Conservation (phyloP, 2,888 invertebrate genomes). For the Scaptomyza parva region DNA sequence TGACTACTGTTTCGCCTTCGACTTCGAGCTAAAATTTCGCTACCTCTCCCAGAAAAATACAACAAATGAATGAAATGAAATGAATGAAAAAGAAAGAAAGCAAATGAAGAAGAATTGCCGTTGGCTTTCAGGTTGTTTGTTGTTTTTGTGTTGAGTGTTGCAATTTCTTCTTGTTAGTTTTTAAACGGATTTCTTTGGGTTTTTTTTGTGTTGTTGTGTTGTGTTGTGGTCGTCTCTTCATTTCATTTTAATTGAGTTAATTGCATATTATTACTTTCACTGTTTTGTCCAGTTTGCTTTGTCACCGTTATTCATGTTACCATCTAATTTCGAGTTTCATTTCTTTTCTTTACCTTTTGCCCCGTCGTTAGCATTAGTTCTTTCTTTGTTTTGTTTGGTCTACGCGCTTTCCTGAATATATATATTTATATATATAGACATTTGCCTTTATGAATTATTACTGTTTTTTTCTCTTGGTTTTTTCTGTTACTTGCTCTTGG, state of each 20-base stretch:
- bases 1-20: conserved; percentile 16
- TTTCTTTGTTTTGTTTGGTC: conserved; percentile 24
- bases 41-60: background rate
- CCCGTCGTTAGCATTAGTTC: conserved; percentile 24
- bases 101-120: conserved; percentile 25
- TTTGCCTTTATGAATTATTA: conserved; percentile 16
- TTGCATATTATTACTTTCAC: conserved; percentile 71
- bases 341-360: conserved; percentile 9
- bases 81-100: background rate
- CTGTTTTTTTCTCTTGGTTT: background rate
- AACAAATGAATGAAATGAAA: background rate
- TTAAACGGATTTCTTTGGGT: conserved; percentile 12
- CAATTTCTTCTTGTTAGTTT: conserved; percentile 20
- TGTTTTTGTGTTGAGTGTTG: conserved; percentile 8
- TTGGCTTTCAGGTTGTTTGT: too few relatives aligned
- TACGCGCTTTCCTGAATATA: conserved; percentile 38
- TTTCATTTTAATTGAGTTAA: conserved; percentile 67
- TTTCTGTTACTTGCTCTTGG: background rate
- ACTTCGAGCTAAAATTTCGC: conserved; percentile 21
- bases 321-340: conserved; percentile 20
- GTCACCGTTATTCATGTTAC: conserved; percentile 36
- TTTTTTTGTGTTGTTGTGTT: background rate
- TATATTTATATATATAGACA: conserved; percentile 13
- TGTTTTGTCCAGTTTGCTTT: conserved; percentile 31
- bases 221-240: conserved; percentile 25